phyloP scores from a whole-genome alignment of 2,113 vertebrate genomes.

The Polypterus senegalus region DNA sequence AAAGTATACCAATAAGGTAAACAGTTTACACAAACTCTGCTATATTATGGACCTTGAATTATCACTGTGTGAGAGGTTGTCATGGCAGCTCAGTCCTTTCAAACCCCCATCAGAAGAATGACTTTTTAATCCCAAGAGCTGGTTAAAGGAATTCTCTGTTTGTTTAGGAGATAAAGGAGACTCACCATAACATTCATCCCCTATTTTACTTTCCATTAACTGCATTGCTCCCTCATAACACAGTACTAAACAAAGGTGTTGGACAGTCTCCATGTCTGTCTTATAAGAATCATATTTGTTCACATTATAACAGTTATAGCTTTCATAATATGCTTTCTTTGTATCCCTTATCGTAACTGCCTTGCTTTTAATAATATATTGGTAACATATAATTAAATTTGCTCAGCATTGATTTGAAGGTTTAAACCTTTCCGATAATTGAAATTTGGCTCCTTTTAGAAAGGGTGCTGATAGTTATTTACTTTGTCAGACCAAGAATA shows the following conservation, averaged over 20 bases:
- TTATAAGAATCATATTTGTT: neutral
- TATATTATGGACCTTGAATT: too few relatives aligned
- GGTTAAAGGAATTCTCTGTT: conserved; percentile 54
- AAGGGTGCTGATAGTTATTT: too few relatives aligned
- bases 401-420: too few relatives aligned
- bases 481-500: too few relatives aligned
- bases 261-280: neutral
- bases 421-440: too few relatives aligned
- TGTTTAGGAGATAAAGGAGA: conserved; percentile 63
- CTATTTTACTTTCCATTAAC: conserved; percentile 43
- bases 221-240: conserved; percentile 27
- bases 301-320: neutral
- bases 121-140: conserved; percentile 40
- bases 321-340: neutral
- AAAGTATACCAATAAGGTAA: too few relatives aligned
- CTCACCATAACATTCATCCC: conserved; percentile 56
- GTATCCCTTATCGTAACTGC: neutral
- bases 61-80: conserved; percentile 25
- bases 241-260: neutral
- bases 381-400: neutral
- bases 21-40: too few relatives aligned
- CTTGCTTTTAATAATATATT: neutral
- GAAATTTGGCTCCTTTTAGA: too few relatives aligned
- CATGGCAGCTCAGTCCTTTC: conserved; percentile 33
- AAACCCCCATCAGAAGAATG: conserved; percentile 22